Percentiles rank a stretch among this genome's conserved stretches.
Evolutionary conservation across 2,888 invertebrate species (phyloP).

Genomic region (Thalpophila matura): DNA sequence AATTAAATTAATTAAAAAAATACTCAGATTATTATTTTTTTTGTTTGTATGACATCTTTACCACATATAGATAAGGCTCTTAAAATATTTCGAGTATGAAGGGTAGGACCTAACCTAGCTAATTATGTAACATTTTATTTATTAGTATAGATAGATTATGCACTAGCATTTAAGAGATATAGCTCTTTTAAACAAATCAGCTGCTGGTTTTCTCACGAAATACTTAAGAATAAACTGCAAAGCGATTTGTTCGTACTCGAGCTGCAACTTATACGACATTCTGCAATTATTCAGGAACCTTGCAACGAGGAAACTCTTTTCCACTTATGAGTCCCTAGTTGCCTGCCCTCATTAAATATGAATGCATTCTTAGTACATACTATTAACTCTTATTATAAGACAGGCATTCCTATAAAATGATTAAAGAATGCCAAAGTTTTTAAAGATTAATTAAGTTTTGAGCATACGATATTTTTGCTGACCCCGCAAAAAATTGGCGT

Average conservation of each 20-base stretch:
- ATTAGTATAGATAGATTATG: no score
- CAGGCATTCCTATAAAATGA: background rate
- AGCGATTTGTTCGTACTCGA: constrained; percentile 29
- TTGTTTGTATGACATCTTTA: no score
- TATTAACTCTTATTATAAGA: background rate
- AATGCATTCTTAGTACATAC: constrained; percentile 4
- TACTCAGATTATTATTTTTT: no score
- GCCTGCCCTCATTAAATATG: constrained; percentile 32
- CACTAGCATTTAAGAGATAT: constrained; percentile 7
- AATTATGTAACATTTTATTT: no score
- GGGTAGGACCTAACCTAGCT: no score
- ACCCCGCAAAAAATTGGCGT: constrained; percentile 1
- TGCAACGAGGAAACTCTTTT: constrained; percentile 5
- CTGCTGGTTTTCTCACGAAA: constrained; percentile 31
- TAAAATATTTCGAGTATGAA: no score
- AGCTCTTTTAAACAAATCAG: constrained; percentile 18
- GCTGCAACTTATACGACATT: constrained; percentile 21
- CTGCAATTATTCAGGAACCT: constrained; percentile 21
- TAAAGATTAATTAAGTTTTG: constrained; percentile 46
- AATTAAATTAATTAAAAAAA: no score
- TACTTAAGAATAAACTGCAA: constrained; percentile 22
- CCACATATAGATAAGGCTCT: no score
- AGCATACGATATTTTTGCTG: constrained; percentile 29
- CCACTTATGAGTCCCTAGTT: constrained; percentile 22
- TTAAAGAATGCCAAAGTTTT: constrained; percentile 12